phyloP scores from a whole-genome alignment of 2,113 vertebrate genomes.

The Vulpes lagopus region DNA sequence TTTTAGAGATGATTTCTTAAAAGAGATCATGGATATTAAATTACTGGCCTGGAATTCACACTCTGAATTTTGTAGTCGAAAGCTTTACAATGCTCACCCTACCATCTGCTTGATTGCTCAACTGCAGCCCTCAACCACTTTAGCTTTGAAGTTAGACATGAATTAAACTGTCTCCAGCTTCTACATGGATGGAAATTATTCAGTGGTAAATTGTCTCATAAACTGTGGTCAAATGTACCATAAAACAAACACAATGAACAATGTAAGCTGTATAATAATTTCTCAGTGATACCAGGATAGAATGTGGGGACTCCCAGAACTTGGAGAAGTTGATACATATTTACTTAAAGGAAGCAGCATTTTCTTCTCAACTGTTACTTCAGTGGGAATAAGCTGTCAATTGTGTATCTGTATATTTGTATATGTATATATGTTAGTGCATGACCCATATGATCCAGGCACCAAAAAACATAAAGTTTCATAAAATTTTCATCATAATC shows the following conservation, averaged over 20 bases:
- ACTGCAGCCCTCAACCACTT: slow-evolving; percentile 10
- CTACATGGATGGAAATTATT: slow-evolving; percentile 44
- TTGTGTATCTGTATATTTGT: background rate
- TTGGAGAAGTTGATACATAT: background rate
- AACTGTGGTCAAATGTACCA: slow-evolving; percentile 46
- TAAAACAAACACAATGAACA: background rate
- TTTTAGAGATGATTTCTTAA: slow-evolving; percentile 55
- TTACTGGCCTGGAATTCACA: background rate
- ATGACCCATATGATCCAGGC: background rate
- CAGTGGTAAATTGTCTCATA: slow-evolving; percentile 45
- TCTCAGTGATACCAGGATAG: background rate
- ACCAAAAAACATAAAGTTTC: background rate
- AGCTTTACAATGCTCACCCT: background rate
- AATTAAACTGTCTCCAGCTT: slow-evolving; percentile 15
- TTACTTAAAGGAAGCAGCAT: background rate
- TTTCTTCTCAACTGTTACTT: slow-evolving; percentile 45
- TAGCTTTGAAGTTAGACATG: slow-evolving; percentile 35
- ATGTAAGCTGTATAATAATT: background rate
- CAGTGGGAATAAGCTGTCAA: background rate
- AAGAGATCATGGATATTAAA: slow-evolving; percentile 26
- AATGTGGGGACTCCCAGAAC: background rate
- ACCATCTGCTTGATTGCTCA: background rate
- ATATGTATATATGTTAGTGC: background rate
- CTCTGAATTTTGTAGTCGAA: slow-evolving; percentile 9
- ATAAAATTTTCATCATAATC: slow-evolving; percentile 20